phyloP scores from a whole-genome alignment of 2,113 vertebrate species.

The Zosterops japonicus region DNA sequence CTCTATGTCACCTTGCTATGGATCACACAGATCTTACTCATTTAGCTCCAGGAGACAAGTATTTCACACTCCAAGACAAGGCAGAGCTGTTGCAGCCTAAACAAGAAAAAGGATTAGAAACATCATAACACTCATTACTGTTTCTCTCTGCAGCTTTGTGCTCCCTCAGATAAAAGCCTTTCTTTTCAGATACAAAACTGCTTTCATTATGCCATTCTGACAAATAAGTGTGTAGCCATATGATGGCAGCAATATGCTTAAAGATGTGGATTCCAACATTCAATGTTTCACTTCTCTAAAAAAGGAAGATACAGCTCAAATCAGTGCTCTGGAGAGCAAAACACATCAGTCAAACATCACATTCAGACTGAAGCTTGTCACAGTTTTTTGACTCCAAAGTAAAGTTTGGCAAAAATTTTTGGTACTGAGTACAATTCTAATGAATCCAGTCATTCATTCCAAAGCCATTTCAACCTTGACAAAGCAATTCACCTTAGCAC shows the following conservation, averaged over 20 bases:
- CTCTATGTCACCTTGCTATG: not conserved
- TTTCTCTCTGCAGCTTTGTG: not conserved
- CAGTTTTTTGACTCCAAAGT: not conserved
- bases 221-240: conserved; percentile 37
- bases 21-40: conserved; percentile 17
- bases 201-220: not conserved
- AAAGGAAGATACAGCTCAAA: not conserved
- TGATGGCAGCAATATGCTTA: conserved; percentile 63
- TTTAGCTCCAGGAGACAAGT: conserved; percentile 12
- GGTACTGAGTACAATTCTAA: not conserved
- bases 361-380: not conserved
- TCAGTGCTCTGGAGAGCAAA: not conserved
- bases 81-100: not conserved
- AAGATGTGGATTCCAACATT: not conserved
- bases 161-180: not conserved
- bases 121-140: not conserved
- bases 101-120: conserved; percentile 8
- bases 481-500: not conserved
- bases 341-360: not conserved
- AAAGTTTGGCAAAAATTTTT: not conserved
- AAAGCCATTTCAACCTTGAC: not conserved
- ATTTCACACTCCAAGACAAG: not conserved
- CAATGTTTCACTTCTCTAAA: not conserved
- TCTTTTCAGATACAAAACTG: not conserved
- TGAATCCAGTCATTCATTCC: not conserved